Evolutionary conservation across 2,888 invertebrate species (phyloP), one percentile per base, ranked within the genome.

Genomic region (Ormyrus pomaceus): DNA sequence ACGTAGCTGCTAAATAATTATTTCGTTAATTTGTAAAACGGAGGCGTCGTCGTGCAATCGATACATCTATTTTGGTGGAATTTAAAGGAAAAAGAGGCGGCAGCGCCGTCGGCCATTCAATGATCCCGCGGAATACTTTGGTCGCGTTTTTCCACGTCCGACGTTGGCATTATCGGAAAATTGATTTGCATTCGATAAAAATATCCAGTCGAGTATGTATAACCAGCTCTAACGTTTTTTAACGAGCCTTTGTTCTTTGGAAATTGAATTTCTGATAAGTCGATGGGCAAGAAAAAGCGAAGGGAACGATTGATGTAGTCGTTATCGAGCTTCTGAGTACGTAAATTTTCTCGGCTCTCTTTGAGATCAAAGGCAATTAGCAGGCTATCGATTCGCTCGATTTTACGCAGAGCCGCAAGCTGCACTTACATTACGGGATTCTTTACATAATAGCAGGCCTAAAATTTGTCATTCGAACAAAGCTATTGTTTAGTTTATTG

Each of bases 121-220:
- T 19, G 8, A 19, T 62, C 13, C 45, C n/a, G 11, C 2, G 6
- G 46, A 61, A 8, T 55, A 69, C 34, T 61, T 69, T 48, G 46
- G 61, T 69, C 48, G 8, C 46, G 53, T 56, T 34, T 75, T 68
- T 55, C 45, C 53, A n/a, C 61, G 53, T 65, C 53, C 13, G 19
- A 8, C 62, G 13, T 13, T 13, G 7, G 53, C 51, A 68, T 34
- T 77, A 80, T 71, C 50, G 71, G 77, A 71, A 74, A 75, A 75
- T 77, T 50, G 78, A 81, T 81, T 78, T 59, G 53, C 77, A 64
- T 61, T 51, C 55, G 74, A 69, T 77, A 73, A 77, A 81, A 81
- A 81, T 81, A 80, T 69, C 56, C 61, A 10, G 13, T 46, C 11
- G 59, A 2, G 45, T 45, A 45, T 73, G 53, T 50, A 59, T 50